Evolutionary conservation across 2,113 vertebrate genomes (phyloP).

Genomic region (Trematocara unimaculatum): DNA sequence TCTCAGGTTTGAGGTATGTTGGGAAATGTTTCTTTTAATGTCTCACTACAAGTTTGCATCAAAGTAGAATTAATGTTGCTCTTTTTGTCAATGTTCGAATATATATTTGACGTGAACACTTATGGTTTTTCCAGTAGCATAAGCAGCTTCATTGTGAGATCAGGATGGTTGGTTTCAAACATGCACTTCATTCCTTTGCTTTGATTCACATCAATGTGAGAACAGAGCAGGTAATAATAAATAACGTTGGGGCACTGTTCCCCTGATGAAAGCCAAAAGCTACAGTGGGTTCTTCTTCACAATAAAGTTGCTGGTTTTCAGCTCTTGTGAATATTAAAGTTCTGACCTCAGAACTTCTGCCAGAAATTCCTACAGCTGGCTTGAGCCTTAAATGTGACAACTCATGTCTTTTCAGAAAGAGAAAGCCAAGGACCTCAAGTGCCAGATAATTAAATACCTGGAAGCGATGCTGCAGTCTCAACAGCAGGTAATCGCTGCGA

Average conservation of each 20-base stretch:
- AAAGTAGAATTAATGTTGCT: neutral
- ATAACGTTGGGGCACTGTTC: neutral
- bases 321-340: neutral
- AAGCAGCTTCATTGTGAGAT: neutral
- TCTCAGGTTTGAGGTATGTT: conserved; percentile 85
- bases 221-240: neutral
- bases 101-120: neutral
- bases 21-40: neutral
- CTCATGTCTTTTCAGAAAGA: conserved; percentile 79
- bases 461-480: conserved; percentile 58
- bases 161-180: neutral
- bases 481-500: too few species aligned
- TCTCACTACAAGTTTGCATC: neutral
- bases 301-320: neutral
- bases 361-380: neutral
- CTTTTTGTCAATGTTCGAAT: neutral
- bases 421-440: conserved; percentile 91
- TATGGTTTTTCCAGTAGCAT: neutral
- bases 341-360: neutral
- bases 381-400: neutral
- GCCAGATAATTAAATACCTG: conserved; percentile 87
- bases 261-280: neutral
- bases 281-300: neutral
- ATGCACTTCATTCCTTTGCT: neutral
- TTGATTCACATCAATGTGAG: neutral